Percentiles rank a stretch among this genome's conserved stretches.
Evolutionary conservation across 1,140 invertebrate species (phyloP).

Genomic region (Venustaconcha ellipsiformis): DNA sequence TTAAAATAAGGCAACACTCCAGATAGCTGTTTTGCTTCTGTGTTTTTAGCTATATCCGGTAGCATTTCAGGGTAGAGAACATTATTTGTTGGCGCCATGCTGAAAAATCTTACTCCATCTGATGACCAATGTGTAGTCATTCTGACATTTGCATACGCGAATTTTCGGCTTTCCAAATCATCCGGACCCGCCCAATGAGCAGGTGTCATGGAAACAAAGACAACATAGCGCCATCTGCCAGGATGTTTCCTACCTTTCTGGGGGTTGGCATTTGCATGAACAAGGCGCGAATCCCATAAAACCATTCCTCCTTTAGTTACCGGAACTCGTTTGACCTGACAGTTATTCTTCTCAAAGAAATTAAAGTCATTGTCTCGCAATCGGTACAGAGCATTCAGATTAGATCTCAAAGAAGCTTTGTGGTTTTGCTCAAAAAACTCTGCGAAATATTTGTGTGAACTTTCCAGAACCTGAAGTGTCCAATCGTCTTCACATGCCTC

Average conservation of each 20-base stretch:
- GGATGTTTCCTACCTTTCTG: slow-evolving; percentile 32
- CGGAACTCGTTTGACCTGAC: slow-evolving; percentile 38
- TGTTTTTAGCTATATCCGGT: slow-evolving; percentile 31
- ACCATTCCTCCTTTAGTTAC: slow-evolving; percentile 58
- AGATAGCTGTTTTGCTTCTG: slow-evolving; percentile 34
- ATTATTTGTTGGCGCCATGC: slow-evolving; percentile 10
- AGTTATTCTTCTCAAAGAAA: slow-evolving; percentile 28
- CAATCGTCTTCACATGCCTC: slow-evolving; percentile 43
- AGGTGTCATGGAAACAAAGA: slow-evolving; percentile 58
- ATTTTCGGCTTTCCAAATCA: slow-evolving; percentile 37
- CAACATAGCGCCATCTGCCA: slow-evolving; percentile 55
- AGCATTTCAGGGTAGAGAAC: slow-evolving; percentile 23
- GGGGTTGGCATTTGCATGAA: slow-evolving; percentile 49
- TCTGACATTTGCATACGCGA: slow-evolving; percentile 41
- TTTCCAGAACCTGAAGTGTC: slow-evolving; percentile 38
- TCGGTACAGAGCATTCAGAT: slow-evolving; percentile 39
- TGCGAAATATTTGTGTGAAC: slow-evolving; percentile 40
- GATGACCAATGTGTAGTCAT: slow-evolving; percentile 58
- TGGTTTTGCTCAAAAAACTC: slow-evolving; percentile 40
- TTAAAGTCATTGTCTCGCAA: slow-evolving; percentile 16
- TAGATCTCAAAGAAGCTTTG: slow-evolving; percentile 10
- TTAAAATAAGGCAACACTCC: slow-evolving; percentile 40
- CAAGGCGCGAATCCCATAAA: slow-evolving; percentile 54
- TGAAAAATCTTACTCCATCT: slow-evolving; percentile 34
- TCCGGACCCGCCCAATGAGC: slow-evolving; percentile 45